These are phyloP conservation scores for Unio delphinus DNA, from an alignment of 2,888 invertebrate genomes.

Conservation along the genomic window DNA sequence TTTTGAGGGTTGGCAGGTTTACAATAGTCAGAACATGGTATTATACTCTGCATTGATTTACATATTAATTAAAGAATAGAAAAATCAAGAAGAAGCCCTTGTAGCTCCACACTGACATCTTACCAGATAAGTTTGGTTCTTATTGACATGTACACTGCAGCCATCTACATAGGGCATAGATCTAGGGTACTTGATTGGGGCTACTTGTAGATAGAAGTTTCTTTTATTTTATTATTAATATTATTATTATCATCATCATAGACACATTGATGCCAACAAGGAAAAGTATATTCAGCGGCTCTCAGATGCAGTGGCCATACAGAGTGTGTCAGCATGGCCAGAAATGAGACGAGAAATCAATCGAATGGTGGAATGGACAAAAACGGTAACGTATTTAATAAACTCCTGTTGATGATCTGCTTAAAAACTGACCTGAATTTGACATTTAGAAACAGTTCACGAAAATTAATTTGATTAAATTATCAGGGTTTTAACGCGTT, in stretches of 20 bases:
- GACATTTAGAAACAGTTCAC: neutral
- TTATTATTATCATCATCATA: constrained; percentile 60
- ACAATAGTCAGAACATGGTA: too few relatives aligned
- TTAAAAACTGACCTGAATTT: too few relatives aligned
- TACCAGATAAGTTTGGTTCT: too few relatives aligned
- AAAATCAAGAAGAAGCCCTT: too few relatives aligned
- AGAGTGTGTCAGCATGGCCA: constrained; percentile 94
- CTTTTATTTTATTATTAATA: neutral
- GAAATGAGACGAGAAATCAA: constrained; percentile 85
- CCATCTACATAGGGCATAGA: too few relatives aligned
- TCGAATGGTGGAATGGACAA: constrained; percentile 87
- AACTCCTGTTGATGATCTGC: neutral
- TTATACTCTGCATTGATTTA: too few relatives aligned
- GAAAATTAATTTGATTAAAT: neutral
- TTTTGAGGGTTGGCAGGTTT: too few relatives aligned
- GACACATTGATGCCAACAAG: constrained; percentile 86
- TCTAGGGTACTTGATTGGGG: too few relatives aligned
- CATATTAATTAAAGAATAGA: too few relatives aligned
- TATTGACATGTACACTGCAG: too few relatives aligned
- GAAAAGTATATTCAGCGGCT: constrained; percentile 83
- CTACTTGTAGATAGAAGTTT: too few relatives aligned
- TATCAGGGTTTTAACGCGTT: neutral
- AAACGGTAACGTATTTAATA: constrained; percentile 38
- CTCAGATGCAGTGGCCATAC: constrained; percentile 90
- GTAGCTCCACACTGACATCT: too few relatives aligned